phyloP scores from a whole-genome alignment of 2,113 vertebrate species.

The Furnarius figulus region DNA sequence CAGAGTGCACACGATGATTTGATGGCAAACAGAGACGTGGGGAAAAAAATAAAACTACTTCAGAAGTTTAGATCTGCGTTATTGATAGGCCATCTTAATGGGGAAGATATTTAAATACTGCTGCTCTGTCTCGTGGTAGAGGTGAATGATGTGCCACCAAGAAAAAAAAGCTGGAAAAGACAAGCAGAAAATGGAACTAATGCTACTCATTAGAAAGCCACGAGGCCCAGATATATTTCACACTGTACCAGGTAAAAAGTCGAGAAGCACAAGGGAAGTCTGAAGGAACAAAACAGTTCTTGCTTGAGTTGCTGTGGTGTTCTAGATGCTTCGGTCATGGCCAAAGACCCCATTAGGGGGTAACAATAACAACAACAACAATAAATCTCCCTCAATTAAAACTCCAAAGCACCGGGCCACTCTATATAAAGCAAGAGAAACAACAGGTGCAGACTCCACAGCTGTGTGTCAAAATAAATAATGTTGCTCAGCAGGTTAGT shows the following conservation, averaged over 20 bases:
- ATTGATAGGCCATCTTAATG: neutral
- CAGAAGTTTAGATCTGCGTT: neutral
- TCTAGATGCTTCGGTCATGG: neutral
- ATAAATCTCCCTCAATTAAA: neutral
- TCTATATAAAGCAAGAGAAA: neutral
- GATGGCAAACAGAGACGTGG: conserved; percentile 11
- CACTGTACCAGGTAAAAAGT: neutral
- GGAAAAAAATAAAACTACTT: neutral
- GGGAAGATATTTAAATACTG: neutral
- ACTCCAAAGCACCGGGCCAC: neutral
- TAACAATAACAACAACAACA: neutral
- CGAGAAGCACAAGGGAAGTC: neutral
- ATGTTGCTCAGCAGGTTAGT: neutral
- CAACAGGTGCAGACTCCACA: neutral
- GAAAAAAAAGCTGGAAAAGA: neutral
- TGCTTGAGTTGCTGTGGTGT: neutral
- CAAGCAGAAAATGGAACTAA: neutral
- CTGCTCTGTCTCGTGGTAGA: neutral
- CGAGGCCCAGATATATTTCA: neutral
- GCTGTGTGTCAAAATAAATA: neutral
- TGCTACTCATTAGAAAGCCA: neutral
- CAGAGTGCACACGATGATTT: conserved; percentile 3
- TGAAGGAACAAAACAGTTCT: neutral
- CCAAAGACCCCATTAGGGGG: neutral
- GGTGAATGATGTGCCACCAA: neutral